These are phyloP conservation scores for Harmothoe impar DNA, from an alignment of 2,888 invertebrate genomes.

Conservation along the genomic window DNA sequence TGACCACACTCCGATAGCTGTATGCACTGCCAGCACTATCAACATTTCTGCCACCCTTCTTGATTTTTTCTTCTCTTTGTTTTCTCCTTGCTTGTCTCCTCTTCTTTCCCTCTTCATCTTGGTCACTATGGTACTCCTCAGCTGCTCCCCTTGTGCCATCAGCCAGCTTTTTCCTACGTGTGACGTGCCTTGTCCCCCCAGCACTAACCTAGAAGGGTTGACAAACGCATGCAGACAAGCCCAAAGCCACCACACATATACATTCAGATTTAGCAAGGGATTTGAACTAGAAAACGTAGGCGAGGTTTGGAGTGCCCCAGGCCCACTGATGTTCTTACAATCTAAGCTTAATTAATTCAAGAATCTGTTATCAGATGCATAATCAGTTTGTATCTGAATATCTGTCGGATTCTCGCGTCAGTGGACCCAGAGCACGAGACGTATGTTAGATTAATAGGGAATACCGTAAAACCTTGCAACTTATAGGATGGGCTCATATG, in stretches of 20 bases:
- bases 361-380: too few relatives aligned
- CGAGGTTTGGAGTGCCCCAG: too few relatives aligned
- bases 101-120: conserved; percentile 65
- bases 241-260: too few relatives aligned
- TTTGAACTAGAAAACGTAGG: too few relatives aligned
- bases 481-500: too few relatives aligned
- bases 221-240: not conserved
- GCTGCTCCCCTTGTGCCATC: conserved; percentile 80
- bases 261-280: too few relatives aligned
- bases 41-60: conserved; percentile 74
- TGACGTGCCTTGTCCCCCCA: conserved; percentile 80
- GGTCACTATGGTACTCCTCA: conserved; percentile 77
- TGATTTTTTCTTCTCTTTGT: conserved; percentile 70
- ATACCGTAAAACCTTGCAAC: not conserved
- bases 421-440: too few relatives aligned
- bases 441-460: too few relatives aligned
- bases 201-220: conserved; percentile 71
- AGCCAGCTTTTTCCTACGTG: conserved; percentile 74
- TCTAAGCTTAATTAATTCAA: too few relatives aligned
- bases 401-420: too few relatives aligned
- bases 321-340: too few relatives aligned
- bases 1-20: conserved; percentile 74
- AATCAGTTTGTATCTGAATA: too few relatives aligned
- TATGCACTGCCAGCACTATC: conserved; percentile 79
- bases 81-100: conserved; percentile 67